Evolutionary conservation across 30 jellyfish, hydroid and myxozoan genomes (phyloP), one percentile per base, ranked within the genome.

Genomic region (Calvadosia cruxmelitensis): DNA sequence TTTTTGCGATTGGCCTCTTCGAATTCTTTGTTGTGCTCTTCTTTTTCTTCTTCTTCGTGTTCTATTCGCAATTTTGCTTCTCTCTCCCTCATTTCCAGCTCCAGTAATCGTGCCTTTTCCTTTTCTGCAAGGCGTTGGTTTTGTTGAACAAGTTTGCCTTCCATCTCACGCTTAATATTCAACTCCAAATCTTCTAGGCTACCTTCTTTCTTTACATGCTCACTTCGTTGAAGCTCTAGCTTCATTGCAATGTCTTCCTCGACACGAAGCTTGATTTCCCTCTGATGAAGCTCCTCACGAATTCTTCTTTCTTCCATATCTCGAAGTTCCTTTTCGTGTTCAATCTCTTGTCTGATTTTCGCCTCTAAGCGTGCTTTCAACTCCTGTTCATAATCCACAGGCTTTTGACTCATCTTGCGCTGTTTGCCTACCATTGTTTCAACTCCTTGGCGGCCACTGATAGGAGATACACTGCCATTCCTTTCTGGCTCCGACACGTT

Each of bases 1-100:
- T 80, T 86, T 52, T 86, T 80, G 29, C 77, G 71, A 31, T 63
- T 57, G 35, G 68, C 67, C 67, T 85, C 94, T 35, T 33, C 13
- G 32, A 15, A 71, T 34, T 36, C 84, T 29, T 33, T 20, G 20
- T 57, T 63, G 29, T 33, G 50, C 29, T 75, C 20, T 35, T 26
- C 75, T 49, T 65, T 61, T 69, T 34, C 66, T 34, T 49, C 16
- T 32, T 49, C 49, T 32, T 52, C 31, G 16, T 28, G 32, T 13
- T 68, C 27, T 69, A 26, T 69, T 61, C 71, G 29, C 83, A 1
- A 48, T 26, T 20, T 79, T 62, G 25, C 69, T 51, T 63, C 84
- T 50, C n/a, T 33, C 15, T 49, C 82, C 36, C 70, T 27, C 71
- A n/a, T 34, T 26, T 68, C 70, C 76, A 16, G 29, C 72, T 35